Base-by-base conservation (phyloP, 2,888 invertebrate species). In the Noctua janthina region DNA sequence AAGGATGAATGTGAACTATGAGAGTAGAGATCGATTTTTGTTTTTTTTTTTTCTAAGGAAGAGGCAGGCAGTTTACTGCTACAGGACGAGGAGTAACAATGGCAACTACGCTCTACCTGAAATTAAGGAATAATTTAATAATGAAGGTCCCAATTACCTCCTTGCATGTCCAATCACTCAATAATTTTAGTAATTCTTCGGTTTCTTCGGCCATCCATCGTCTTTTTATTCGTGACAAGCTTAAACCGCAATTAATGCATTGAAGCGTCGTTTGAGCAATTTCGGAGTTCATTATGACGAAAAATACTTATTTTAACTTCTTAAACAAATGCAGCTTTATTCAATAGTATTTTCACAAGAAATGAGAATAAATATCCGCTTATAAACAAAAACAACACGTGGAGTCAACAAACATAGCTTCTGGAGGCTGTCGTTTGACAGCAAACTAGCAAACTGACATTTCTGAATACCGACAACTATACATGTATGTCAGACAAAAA, bases 141-240 rank as follows among this genome's bases (percentile, higher is more conserved):
- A 20, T 17, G 4, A 68, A 3, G 20, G 10, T 43, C 29, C 13
- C 2, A 62, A 11, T 69, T 43, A 81, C 81, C 82, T 76, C 70
- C 43, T 76, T 81, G 49, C 51, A 66, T 70, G 35, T 43, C 81
- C 82, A 81, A 59, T 82, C 81, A 71, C n/a, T 51, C 56, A 81
- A 43, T 76, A 81, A 64, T 66, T 82, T 64, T 15, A 56, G 35
- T 56, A 76, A 64, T 51, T 76, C 70, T 39, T 82, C 70, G 51
- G 35, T 70, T 67, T 82, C 82, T 51, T 82, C 76, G 8, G 49
- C 39, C 23, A 82, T 20, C 82, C 69, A 70, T 43, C 11, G 35
- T 67, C 70, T 76, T 66, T 13, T 56, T 15, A 43, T 0, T 35
- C 81, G 54, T n/a, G 6, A 13, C 17, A 70, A 0, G 1, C 15